Conservation (phyloP, 2,113 vertebrate genomes). For the Thermophis baileyi region DNA sequence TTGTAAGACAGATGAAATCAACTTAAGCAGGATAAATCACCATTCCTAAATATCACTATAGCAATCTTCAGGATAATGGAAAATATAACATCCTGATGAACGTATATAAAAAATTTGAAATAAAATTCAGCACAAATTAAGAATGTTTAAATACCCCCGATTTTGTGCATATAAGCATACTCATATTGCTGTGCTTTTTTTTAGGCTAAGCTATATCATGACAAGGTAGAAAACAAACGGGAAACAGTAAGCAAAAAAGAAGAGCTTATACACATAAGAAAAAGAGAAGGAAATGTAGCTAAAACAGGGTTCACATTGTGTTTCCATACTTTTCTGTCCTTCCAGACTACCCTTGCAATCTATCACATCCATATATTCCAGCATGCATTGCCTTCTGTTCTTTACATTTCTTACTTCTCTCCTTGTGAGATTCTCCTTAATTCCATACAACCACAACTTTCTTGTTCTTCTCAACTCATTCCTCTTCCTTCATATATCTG, state of each 20-base stretch:
- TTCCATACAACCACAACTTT: background rate
- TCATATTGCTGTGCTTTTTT: background rate
- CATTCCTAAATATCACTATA: slow-evolving; percentile 10
- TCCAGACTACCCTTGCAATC: background rate
- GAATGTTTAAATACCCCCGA: background rate
- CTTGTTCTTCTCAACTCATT: background rate
- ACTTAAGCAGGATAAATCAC: slow-evolving; percentile 24
- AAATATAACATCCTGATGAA: background rate
- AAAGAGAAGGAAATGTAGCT: background rate
- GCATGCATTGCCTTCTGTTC: background rate
- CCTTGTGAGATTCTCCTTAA: background rate
- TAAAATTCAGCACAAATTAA: background rate
- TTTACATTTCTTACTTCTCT: background rate
- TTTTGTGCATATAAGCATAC: background rate
- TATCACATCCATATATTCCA: background rate
- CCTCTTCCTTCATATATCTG: background rate
- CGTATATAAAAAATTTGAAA: background rate
- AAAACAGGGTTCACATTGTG: background rate
- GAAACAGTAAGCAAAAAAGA: background rate
- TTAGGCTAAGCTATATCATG: background rate
- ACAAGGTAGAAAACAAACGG: background rate
- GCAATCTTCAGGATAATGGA: slow-evolving; percentile 8
- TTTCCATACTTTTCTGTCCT: background rate
- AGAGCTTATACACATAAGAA: background rate
- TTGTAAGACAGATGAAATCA: slow-evolving; percentile 6